Evolutionary conservation across 2,888 invertebrate species (phyloP), one percentile per base, ranked within the genome.

Genomic region (Drosophila aldrichi): DNA sequence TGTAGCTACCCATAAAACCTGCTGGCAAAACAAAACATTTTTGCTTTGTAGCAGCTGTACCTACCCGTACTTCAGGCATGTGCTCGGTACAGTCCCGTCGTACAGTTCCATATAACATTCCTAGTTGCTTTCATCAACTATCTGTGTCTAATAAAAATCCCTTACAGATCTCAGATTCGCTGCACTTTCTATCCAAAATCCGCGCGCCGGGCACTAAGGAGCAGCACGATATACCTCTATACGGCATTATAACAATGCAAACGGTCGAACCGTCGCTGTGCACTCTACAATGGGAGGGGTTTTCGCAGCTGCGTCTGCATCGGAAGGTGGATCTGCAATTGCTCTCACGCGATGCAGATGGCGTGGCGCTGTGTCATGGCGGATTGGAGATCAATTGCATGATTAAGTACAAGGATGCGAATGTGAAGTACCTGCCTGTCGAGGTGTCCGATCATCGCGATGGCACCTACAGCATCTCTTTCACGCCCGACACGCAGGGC

Each of bases 401-500:
- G 79, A 90, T 94, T 10, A 93, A 93, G 67, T 94, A 94, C 79
- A 93, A 94, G 72, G 94, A 95, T 92, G 94, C 94, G 82, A 94
- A 92, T 29, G 86, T 93, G 57, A 92, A 93, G 59, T 88, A 93
- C 55, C 80, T 92, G 44, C 91, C 93, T 3, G 94, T 95, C 29
- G 93, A 94, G 54, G 94, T 95, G 14, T 91, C 93, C 1, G 96
- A 96, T 90, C 93, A 94, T 70, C 93, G 94, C 7, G 95, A 96
- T 92, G 96, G 96, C 44, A 94, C 94, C 29, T 96, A 96, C 91
- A 85, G 92, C 18, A 91, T 96, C 29, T 91, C 93, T 1, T 94
- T 96, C 84, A 94, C 94, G 3, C 95, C 96, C 1, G 95, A 95
- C 75, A 93, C 94, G 2, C 94, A 96, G 20, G 96, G 96, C 5